Base-by-base conservation (phyloP, 2,797 vertebrate genomes). In the Morus bassanus region DNA sequence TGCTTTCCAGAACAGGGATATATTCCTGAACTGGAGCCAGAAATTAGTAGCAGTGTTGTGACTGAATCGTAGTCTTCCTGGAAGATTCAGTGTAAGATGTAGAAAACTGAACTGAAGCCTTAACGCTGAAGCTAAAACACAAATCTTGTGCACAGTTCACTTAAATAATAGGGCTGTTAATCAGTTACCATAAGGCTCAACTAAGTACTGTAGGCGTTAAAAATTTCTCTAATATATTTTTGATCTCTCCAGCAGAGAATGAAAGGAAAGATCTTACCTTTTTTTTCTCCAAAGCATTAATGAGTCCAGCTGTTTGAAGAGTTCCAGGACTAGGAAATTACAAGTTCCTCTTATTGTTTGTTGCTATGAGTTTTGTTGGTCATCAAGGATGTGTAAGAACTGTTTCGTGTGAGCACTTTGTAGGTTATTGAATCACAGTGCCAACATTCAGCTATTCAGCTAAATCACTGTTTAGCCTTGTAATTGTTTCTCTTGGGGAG, bases 401-500 rank as follows among this genome's bases (percentile, higher is more conserved):
- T n/a, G 10, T 60, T 94, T 63, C 35, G 46, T 19, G 24, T 63
- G 30, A 74, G 45, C 50, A 1, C 25, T 39, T 2, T 60, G 41
- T 41, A 70, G 54, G 63, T 6, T 81, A 41, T 45, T 70, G 59
- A 77, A 88, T 74, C 33, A 14, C 68, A 15, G 80, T 48, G 77
- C 64, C 63, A 93, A 37, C 60, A 27, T 43, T n/a, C n/a, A 61
- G 30, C 74, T 64, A 35, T 48, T 37, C 41, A 61, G 33, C 68
- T 85, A 77, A 89, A 77, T 92, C 64, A 31, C 72, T 89, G 74
- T 89, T 93, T 73, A 88, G 48, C 53, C 51, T 92, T 85, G 78
- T 63, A 68, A 24, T 89, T 94, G 86, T 94, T 93, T 87, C 80
- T 93, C 86, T 67, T 60, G 64, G 53, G 80, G 41, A 86, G 60